phyloP scores from a whole-genome alignment of 2,797 vertebrate genomes.

The Oreochromis mossambicus region DNA sequence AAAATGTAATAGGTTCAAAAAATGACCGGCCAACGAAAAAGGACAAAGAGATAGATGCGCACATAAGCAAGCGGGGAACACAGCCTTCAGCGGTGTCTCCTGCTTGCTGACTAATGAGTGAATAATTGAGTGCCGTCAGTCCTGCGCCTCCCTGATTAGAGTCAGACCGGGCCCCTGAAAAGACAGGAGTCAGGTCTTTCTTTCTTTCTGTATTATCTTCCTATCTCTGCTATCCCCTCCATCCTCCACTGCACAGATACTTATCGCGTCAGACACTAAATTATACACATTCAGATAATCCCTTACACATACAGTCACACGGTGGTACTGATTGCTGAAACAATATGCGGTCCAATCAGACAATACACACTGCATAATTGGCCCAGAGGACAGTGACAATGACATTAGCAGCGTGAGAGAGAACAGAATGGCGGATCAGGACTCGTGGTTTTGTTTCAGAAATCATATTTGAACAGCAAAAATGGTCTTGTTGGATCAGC shows the following conservation, averaged over 20 bases:
- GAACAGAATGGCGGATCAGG: slow-evolving; percentile 30
- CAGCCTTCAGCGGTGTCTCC: slow-evolving; percentile 42
- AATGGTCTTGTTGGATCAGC: slow-evolving; percentile 55
- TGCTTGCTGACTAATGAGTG: slow-evolving; percentile 69
- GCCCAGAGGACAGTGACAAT: slow-evolving; percentile 63
- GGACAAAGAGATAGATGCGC: slow-evolving; percentile 32
- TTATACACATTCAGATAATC: slow-evolving; percentile 41
- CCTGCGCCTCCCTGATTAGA: slow-evolving; percentile 64
- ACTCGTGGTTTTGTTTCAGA: slow-evolving; percentile 44
- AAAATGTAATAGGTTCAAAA: slow-evolving; percentile 2
- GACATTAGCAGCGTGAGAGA: slow-evolving; percentile 45
- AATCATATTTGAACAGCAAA: slow-evolving; percentile 37
- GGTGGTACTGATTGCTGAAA: slow-evolving; percentile 55
- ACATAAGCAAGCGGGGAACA: not conserved
- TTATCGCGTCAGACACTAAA: slow-evolving; percentile 63
- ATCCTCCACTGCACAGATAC: slow-evolving; percentile 65
- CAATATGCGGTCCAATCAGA: slow-evolving; percentile 61
- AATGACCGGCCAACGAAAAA: slow-evolving; percentile 19
- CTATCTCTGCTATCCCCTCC: slow-evolving; percentile 65
- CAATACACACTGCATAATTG: slow-evolving; percentile 62
- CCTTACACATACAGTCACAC: slow-evolving; percentile 29
- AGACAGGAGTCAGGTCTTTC: slow-evolving; percentile 75
- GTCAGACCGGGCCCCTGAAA: slow-evolving; percentile 65
- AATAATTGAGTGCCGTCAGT: slow-evolving; percentile 59
- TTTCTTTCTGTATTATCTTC: slow-evolving; percentile 61